Percentiles rank a stretch among this genome's conserved stretches.
phyloP scores from a whole-genome alignment of 2,888 invertebrate genomes.

The Eupithecia abbreviata region DNA sequence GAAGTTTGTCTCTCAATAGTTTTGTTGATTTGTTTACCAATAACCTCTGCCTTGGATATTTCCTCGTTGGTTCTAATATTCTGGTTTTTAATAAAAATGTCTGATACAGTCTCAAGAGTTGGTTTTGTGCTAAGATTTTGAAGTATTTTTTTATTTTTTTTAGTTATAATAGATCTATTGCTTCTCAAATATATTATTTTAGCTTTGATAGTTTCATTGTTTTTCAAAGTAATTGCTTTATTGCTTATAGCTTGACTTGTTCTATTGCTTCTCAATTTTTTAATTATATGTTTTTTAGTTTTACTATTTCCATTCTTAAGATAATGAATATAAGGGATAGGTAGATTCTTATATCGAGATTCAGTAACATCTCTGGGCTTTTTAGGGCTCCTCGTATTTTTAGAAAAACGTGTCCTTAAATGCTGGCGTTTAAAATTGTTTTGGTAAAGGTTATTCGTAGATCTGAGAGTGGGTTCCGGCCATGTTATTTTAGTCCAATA shows the following conservation, averaged over 20 bases:
- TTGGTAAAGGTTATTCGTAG: not conserved
- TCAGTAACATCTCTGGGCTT: not conserved
- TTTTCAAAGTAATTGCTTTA: not conserved
- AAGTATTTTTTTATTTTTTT: not conserved
- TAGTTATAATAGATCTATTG: not conserved
- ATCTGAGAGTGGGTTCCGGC: not conserved
- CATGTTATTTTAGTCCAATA: not conserved
- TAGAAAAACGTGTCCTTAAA: not conserved
- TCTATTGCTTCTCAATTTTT: not conserved
- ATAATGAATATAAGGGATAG: not conserved
- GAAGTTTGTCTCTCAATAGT: not conserved
- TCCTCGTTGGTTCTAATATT: not conserved
- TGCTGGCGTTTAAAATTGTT: not conserved
- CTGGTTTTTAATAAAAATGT: not conserved
- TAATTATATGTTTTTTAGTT: not conserved
- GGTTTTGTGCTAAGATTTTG: not conserved
- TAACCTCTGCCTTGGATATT: not conserved
- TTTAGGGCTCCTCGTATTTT: not conserved
- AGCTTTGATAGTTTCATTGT: not conserved
- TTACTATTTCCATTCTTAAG: not conserved
- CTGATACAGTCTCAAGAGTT: not conserved
- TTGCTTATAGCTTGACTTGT: not conserved
- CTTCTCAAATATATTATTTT: not conserved
- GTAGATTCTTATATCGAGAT: not conserved
- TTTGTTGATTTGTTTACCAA: not conserved